Conservation (phyloP, 2,888 invertebrate species). For the Coleophora deauratella region DNA sequence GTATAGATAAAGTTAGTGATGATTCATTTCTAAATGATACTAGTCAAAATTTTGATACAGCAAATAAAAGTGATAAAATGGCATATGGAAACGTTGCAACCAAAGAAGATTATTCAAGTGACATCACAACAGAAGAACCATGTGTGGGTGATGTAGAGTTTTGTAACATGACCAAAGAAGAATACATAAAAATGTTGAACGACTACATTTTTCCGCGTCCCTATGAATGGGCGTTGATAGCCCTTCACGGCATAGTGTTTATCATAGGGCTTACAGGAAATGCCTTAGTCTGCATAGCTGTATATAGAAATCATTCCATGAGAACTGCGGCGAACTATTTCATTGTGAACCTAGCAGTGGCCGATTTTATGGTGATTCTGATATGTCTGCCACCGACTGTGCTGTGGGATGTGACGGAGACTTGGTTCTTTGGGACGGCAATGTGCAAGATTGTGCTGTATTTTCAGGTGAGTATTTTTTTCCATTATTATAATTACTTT, state of each 20-base stretch:
- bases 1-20: too few species aligned
- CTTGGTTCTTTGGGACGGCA: constrained; percentile 90
- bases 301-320: constrained; percentile 90
- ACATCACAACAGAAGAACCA: constrained; percentile 23
- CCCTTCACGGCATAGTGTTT: constrained; percentile 83
- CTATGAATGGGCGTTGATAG: constrained; percentile 86
- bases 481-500: too few species aligned
- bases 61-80: neutral
- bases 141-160: constrained; percentile 58
- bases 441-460: constrained; percentile 92
- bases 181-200: constrained; percentile 75
- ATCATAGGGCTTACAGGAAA: constrained; percentile 89
- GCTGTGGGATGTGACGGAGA: constrained; percentile 92
- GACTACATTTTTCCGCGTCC: constrained; percentile 80
- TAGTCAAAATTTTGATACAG: too few species aligned
- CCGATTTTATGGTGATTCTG: constrained; percentile 91
- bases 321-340: constrained; percentile 95
- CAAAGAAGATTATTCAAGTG: neutral
- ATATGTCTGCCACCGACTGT: constrained; percentile 92
- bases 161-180: constrained; percentile 69
- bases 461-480: constrained; percentile 93
- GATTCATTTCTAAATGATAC: too few species aligned
- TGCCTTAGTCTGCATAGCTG: constrained; percentile 89
- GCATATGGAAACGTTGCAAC: neutral
- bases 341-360: constrained; percentile 90